Percentiles rank a stretch among this genome's conserved stretches.
Evolutionary conservation across 2,113 vertebrate genomes (phyloP).

Genomic region (Rhodinocichla rosea): DNA sequence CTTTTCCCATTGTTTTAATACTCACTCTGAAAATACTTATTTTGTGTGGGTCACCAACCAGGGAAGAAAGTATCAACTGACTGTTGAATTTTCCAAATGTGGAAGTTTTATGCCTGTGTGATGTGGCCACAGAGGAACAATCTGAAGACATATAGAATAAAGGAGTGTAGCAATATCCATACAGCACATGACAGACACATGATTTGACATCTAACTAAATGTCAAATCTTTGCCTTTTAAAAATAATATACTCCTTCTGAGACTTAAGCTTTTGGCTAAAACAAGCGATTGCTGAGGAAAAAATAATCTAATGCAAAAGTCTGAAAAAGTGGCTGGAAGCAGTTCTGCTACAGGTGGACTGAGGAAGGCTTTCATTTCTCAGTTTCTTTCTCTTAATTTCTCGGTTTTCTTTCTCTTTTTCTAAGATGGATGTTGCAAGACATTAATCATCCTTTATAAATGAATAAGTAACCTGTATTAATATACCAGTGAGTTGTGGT

Average conservation of each 20-base stretch:
- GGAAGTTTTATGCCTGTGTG: not conserved
- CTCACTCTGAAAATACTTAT: not conserved
- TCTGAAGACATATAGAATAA: not conserved
- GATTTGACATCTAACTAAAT: not conserved
- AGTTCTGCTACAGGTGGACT: not conserved
- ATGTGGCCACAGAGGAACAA: not conserved
- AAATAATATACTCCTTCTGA: not conserved
- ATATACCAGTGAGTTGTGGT: not conserved
- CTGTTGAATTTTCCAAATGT: not conserved
- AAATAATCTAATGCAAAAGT: not conserved
- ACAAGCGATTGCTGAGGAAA: not conserved
- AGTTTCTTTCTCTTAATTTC: not conserved
- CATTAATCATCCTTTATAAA: not conserved
- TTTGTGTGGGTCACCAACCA: not conserved
- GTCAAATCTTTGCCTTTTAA: not conserved
- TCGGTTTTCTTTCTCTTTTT: not conserved
- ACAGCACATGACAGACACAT: not conserved
- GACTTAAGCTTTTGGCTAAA: not conserved
- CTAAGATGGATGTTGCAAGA: not conserved
- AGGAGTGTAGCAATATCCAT: not conserved
- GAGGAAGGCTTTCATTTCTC: not conserved
- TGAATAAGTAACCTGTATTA: not conserved
- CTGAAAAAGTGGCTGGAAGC: not conserved
- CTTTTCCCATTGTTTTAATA: constrained; percentile 45
- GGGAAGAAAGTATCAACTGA: not conserved